A percentile compares a stretch with the other conserved stretches of the same genome.
Evolutionary conservation across 2,113 vertebrate species (phyloP).

Genomic region (Cyrtonyx montezumae): DNA sequence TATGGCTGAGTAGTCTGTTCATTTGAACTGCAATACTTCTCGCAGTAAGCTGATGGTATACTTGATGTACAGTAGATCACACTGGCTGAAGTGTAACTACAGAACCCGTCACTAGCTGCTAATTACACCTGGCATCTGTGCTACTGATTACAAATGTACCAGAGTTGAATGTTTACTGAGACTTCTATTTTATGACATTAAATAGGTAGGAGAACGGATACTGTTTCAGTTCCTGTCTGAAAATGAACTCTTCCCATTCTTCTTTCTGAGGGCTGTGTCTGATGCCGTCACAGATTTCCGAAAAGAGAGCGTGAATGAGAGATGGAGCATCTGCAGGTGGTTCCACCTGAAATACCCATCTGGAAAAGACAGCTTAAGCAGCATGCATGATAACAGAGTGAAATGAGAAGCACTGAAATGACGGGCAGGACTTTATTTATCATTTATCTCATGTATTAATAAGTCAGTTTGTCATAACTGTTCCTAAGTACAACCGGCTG

Average conservation of each 20-base stretch:
- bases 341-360: slow-evolving; percentile 31
- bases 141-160: not conserved
- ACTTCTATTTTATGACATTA: not conserved
- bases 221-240: not conserved
- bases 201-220: not conserved
- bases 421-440: not conserved
- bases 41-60: not conserved
- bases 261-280: not conserved
- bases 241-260: not conserved
- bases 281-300: not conserved
- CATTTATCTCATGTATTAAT: not conserved
- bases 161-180: not conserved
- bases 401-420: slow-evolving; percentile 1
- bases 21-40: not conserved
- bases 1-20: not conserved
- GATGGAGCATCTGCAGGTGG: not conserved
- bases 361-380: not conserved
- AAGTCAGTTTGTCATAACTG: not conserved
- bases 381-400: not conserved
- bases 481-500: not conserved
- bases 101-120: not conserved
- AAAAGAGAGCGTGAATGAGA: not conserved
- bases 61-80: not conserved
- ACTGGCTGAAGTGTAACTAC: not conserved
- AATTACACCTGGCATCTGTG: not conserved